Evolutionary conservation across 2,113 vertebrate species (phyloP).

Genomic region (Anarrhichthys ocellatus): DNA sequence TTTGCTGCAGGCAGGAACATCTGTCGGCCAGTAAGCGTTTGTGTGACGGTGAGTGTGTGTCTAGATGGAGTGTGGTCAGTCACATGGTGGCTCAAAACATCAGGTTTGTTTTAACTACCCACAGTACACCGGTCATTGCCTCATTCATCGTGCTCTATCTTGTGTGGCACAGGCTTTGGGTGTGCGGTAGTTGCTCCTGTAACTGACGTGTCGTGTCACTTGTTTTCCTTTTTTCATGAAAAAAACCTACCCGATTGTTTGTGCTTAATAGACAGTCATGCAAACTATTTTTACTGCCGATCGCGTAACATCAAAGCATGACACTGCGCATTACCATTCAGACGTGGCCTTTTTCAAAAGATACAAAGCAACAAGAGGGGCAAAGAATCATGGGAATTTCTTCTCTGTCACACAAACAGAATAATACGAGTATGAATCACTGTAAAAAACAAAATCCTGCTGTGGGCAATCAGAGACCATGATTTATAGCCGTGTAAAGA

Average conservation of each 20-base stretch:
- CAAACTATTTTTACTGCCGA: background rate
- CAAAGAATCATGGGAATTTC: background rate
- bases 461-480: conserved; percentile 46
- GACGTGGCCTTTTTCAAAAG: background rate
- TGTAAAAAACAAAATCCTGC: conserved; percentile 27
- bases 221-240: background rate
- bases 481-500: conserved; percentile 66
- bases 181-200: background rate
- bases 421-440: background rate
- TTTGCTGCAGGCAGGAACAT: conserved; percentile 38
- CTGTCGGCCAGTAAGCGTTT: conserved; percentile 2
- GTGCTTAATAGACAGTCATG: background rate
- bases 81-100: conserved; percentile 11
- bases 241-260: background rate
- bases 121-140: background rate
- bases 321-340: background rate
- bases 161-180: background rate
- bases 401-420: conserved; percentile 13
- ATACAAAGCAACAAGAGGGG: background rate
- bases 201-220: background rate
- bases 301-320: background rate
- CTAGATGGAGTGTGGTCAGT: background rate
- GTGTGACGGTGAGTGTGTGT: background rate
- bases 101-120: background rate
- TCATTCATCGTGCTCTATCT: background rate